phyloP scores from a whole-genome alignment of 2,113 vertebrate species.

The rat (Rattus norvegicus) region GRCr8 NC_086022.1:22359501-22360000 shows the following conservation, averaged over 20 bases:
- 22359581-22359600: not conserved
- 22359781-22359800: constrained; percentile 36
- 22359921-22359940: constrained; percentile 74
- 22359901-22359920: constrained; percentile 77
- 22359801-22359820: constrained; percentile 62
- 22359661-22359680: not conserved
- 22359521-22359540: not conserved
- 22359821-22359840: constrained; percentile 63
- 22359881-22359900: constrained; percentile 73
- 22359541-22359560: not conserved
- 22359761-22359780: constrained; percentile 42
- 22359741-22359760: constrained; percentile 10
- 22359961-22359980: constrained; percentile 55
- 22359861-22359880: constrained; percentile 74
- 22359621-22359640: not conserved
- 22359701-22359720: constrained; percentile 33
- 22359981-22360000: constrained; percentile 53
- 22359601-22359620: not conserved
- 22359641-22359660: not conserved
- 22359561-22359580: not conserved
- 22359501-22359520: not conserved
- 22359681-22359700: not conserved
- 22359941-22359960: constrained; percentile 69
- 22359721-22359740: not conserved
- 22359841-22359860: constrained; percentile 69